Conservation (phyloP, 2,113 vertebrate genomes). For the Chamaea fasciata region DNA sequence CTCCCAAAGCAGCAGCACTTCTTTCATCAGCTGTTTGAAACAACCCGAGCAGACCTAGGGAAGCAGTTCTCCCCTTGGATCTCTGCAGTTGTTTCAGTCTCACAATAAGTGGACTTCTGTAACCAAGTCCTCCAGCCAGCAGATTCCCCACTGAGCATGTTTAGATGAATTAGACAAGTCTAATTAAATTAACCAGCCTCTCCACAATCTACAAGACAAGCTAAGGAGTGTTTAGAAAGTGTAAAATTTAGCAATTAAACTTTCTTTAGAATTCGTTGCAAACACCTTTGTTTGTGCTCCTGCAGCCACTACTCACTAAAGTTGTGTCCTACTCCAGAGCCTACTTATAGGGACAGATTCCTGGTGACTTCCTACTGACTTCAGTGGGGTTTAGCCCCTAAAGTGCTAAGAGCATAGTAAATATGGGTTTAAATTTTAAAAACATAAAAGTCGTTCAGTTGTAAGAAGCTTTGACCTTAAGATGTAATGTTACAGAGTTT, state of each 20-base stretch:
- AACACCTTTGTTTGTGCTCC: accelerated
- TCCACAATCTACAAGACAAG: not conserved
- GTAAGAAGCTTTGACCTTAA: not conserved
- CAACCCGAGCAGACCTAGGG: not conserved
- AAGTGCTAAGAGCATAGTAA: not conserved
- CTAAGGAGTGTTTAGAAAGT: not conserved
- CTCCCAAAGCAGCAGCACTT: conserved; percentile 12
- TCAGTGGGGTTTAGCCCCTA: not conserved
- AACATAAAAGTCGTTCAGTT: not conserved
- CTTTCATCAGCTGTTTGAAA: not conserved
- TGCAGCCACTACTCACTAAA: not conserved
- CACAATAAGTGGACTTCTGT: not conserved
- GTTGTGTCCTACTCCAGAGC: not conserved
- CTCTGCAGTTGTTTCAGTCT: not conserved
- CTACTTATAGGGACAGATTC: not conserved
- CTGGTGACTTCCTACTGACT: not conserved
- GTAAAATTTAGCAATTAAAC: not conserved
- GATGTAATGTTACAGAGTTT: not conserved
- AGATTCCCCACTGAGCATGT: not conserved
- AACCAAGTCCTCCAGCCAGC: not conserved
- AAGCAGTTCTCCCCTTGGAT: not conserved
- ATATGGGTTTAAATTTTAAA: not conserved
- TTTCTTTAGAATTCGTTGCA: not conserved
- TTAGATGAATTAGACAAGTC: not conserved
- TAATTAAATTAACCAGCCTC: conserved; percentile 25